These are phyloP conservation scores for Semicossyphus pulcher DNA, from an alignment of 2,113 vertebrate species.

Conservation along the genomic window DNA sequence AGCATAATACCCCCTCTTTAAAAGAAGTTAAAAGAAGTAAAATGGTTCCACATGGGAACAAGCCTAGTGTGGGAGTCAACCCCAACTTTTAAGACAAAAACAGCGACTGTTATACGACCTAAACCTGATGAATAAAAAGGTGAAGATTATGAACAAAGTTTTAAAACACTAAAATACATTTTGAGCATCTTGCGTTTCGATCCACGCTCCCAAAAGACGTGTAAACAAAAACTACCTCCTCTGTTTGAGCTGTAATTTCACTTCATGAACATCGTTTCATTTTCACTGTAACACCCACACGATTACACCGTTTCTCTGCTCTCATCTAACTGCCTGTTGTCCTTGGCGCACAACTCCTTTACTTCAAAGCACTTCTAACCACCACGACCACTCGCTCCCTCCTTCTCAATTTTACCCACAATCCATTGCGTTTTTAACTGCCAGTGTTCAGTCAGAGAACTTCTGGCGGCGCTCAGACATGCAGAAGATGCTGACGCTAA, in stretches of 20 bases:
- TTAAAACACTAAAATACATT: no score
- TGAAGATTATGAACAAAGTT: neutral
- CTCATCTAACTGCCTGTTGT: slow-evolving; percentile 63
- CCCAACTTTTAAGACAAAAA: neutral
- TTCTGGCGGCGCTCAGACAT: slow-evolving; percentile 33
- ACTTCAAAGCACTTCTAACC: slow-evolving; percentile 69
- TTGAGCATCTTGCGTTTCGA: no score
- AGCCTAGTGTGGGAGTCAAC: no score
- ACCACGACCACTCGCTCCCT: neutral
- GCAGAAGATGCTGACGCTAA: slow-evolving; percentile 60
- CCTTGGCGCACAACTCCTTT: slow-evolving; percentile 48
- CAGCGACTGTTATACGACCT: neutral
- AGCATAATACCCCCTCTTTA: no score
- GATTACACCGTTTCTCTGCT: slow-evolving; percentile 51
- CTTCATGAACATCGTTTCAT: slow-evolving; percentile 49
- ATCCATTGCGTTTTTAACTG: slow-evolving; percentile 55
- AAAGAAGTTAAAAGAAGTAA: no score
- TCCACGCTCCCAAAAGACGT: slow-evolving; percentile 31
- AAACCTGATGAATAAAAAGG: neutral
- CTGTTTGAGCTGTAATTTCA: slow-evolving; percentile 41
- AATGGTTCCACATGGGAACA: no score
- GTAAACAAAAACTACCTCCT: slow-evolving; percentile 37
- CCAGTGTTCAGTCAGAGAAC: slow-evolving; percentile 49
- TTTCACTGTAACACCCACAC: slow-evolving; percentile 30
- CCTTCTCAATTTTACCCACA: slow-evolving; percentile 17